phyloP scores from a whole-genome alignment of 2,888 invertebrate species.

The Euproctis similis region DNA sequence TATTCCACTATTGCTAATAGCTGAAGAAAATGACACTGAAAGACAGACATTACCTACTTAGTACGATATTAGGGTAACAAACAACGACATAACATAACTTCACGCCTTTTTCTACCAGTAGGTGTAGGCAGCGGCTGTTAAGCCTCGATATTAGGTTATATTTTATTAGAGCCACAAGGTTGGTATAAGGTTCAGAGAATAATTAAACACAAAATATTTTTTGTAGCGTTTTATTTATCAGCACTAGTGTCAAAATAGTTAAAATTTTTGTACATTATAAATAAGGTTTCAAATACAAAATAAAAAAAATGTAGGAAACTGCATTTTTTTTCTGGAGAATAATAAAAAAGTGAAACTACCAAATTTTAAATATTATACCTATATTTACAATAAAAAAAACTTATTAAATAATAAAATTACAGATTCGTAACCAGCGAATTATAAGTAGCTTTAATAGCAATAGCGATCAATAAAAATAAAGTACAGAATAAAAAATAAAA shows the following conservation, averaged over 20 bases:
- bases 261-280: slow-evolving; percentile 37
- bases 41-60: too few species aligned
- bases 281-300: slow-evolving; percentile 31
- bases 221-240: slow-evolving; percentile 55
- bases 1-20: too few species aligned
- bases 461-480: too few species aligned
- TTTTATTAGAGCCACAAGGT: too few species aligned
- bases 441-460: slow-evolving; percentile 37
- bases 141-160: too few species aligned
- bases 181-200: background rate
- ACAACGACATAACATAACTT: too few species aligned
- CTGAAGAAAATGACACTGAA: too few species aligned
- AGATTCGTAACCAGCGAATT: slow-evolving; percentile 53
- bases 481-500: slow-evolving; percentile 12
- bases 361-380: slow-evolving; percentile 69
- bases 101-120: too few species aligned
- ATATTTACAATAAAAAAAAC: slow-evolving; percentile 68
- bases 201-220: slow-evolving; percentile 16
- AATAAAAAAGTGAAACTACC: slow-evolving; percentile 55
- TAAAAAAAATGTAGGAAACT: too few species aligned
- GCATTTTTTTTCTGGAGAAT: slow-evolving; percentile 27
- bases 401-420: slow-evolving; percentile 55
- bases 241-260: slow-evolving; percentile 45
- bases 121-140: too few species aligned
- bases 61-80: too few species aligned